A percentile compares a stretch with the other conserved stretches of the same genome.
phyloP scores from a whole-genome alignment of 92 coral and sea anemone species.

The Phenganax subtilis region DNA sequence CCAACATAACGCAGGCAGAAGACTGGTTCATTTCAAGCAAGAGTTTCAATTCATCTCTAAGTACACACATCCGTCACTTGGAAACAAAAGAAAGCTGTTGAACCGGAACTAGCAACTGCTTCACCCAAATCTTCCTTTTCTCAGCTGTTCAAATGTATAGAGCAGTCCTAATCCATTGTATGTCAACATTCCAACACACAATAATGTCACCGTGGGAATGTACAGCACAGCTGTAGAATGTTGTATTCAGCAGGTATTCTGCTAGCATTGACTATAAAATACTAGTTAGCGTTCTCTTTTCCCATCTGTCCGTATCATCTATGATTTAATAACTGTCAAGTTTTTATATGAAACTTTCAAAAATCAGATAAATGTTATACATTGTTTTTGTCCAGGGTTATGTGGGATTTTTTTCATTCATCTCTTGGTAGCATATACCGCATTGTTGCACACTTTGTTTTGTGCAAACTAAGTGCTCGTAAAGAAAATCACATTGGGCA shows the following conservation, averaged over 20 bases:
- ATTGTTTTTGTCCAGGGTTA: too few species aligned
- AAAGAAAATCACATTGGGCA: too few species aligned
- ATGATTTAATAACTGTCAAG: too few species aligned
- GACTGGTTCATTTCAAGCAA: constrained; percentile 36
- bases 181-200: constrained; percentile 37
- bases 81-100: constrained; percentile 32
- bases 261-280: not conserved
- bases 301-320: not conserved
- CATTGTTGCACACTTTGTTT: too few species aligned
- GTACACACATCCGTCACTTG: constrained; percentile 34
- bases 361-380: too few species aligned
- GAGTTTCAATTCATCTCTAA: constrained; percentile 32
- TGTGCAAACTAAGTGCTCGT: too few species aligned
- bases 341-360: too few species aligned
- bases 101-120: constrained; percentile 34
- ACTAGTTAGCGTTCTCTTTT: not conserved
- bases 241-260: not conserved
- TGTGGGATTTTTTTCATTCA: too few species aligned
- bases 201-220: constrained; percentile 38
- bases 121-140: constrained; percentile 31
- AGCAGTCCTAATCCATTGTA: constrained; percentile 29
- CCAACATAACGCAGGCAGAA: constrained; percentile 23
- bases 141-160: constrained; percentile 40
- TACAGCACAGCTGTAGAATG: constrained; percentile 18
- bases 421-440: too few species aligned